Percentiles rank a stretch among this genome's conserved stretches.
Evolutionary conservation across 2,888 invertebrate species (phyloP).

Genomic region (Parnassius smintheus): DNA sequence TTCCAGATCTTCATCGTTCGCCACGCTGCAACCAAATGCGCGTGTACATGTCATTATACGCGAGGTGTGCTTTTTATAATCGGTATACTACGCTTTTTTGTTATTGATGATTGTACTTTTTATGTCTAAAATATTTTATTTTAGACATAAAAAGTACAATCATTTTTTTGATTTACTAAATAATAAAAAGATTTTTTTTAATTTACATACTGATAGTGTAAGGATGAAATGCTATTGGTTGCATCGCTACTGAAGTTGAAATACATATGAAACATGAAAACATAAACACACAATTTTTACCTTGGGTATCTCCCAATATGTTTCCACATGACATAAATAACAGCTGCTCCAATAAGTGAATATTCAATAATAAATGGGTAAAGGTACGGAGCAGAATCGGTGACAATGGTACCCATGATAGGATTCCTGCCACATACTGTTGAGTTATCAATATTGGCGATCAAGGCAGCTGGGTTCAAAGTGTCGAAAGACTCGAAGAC

Average conservation of each 20-base stretch:
- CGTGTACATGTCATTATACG: constrained; percentile 50
- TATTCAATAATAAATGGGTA: constrained; percentile 98
- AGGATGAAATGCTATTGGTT: constrained; percentile 30
- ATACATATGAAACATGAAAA: constrained; percentile 18
- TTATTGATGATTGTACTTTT: neutral
- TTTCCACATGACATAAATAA: constrained; percentile 98
- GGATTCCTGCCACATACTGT: constrained; percentile 89
- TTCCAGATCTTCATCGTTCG: constrained; percentile 91
- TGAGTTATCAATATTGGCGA: constrained; percentile 79
- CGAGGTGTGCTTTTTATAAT: neutral
- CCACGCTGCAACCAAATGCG: constrained; percentile 79
- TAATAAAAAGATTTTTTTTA: no score
- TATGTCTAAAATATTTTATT: no score
- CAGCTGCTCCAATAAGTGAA: constrained; percentile 96
- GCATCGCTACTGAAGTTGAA: constrained; percentile 25
- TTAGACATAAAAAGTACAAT: no score
- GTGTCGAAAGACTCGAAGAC: constrained; percentile 81
- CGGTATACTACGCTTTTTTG: neutral
- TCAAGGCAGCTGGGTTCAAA: constrained; percentile 81
- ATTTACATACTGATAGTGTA: neutral
- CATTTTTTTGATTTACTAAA: no score
- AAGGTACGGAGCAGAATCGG: constrained; percentile 95
- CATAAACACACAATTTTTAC: constrained; percentile 57
- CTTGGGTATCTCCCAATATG: constrained; percentile 94
- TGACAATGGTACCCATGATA: constrained; percentile 95